Base-by-base conservation (phyloP, 2,888 invertebrate genomes). In the Drosophila melanocephala region DNA sequence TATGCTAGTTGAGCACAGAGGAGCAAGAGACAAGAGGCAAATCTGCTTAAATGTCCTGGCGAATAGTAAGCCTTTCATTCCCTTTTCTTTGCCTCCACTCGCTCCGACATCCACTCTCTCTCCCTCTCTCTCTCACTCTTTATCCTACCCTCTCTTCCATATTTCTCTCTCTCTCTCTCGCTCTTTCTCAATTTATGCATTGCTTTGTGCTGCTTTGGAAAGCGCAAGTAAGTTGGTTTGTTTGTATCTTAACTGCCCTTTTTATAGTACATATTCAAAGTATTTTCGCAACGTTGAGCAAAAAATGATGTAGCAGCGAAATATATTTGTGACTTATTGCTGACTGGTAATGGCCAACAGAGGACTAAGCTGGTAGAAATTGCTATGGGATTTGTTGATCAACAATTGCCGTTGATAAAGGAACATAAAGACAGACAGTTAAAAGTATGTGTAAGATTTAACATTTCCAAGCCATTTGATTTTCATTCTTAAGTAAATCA, bases 21-120 rank as follows among this genome's bases (percentile, higher is more conserved):
- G 22, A 30, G 57, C 14, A 58, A 71, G 75, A 73, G 75, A 89
- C 76, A 89, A 77, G 76, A 86, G 72, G 78, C 73, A 86, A 86
- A 90, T 86, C 86, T 89, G 89, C 90, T 91, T 91, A 87, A 91
- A 80, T 87, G 84, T 90, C 79, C 81, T 53, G 66, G 73, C 81
- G 79, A 87, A 87, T 89, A 56, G 80, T 84, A 87, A 87, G 91
- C 82, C 88, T 81, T 90, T 85, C 75, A 53, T 47, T 55, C 56
- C 37, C 55, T 33, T 22, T 33, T 5, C 42, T 42, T 61, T 51
- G 35, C 56, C 33, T 19, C 22, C 42, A 53, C 35, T 66, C 35
- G 22, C 3, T 16, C 14, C 22, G 14, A 37, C 39, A 37, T 3
- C 10, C 37, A 26, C 58, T 57, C 44, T 12, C 39, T 59, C 44